These are phyloP conservation scores for Heliconius ethilla DNA, from an alignment of 2,888 invertebrate genomes.

Conservation along the genomic window DNA sequence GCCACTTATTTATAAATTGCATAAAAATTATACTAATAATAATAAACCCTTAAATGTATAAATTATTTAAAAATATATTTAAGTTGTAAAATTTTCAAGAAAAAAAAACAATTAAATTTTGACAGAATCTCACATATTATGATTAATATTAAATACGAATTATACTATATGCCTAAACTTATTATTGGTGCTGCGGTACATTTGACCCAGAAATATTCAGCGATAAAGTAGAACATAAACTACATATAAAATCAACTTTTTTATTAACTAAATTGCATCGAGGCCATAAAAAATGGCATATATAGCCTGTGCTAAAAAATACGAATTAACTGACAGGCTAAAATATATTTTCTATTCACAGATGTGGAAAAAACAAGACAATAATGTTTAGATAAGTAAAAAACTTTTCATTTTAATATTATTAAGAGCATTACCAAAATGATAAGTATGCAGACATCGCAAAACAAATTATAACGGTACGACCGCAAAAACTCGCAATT, in stretches of 20 bases:
- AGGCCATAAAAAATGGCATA: neutral
- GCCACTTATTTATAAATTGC: no score
- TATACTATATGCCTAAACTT: neutral
- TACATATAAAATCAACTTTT: constrained; percentile 11
- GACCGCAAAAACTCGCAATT: constrained; percentile 4
- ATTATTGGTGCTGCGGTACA: neutral
- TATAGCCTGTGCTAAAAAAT: neutral
- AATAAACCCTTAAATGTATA: no score
- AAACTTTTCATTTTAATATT: neutral
- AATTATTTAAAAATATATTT: no score
- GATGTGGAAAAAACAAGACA: neutral
- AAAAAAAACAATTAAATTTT: neutral
- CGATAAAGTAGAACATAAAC: neutral
- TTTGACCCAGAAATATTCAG: constrained; percentile 7
- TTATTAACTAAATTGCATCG: neutral
- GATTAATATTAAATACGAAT: neutral
- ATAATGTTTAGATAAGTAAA: neutral
- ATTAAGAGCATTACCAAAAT: neutral
- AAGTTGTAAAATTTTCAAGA: no score
- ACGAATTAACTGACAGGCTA: neutral
- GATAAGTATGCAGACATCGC: neutral
- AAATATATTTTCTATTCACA: constrained; percentile 11
- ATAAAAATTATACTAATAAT: no score
- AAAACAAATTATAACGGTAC: constrained; percentile 17
- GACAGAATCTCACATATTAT: neutral